A percentile compares a stretch with the other conserved stretches of the same genome.
Conservation (phyloP, 1,140 invertebrate species). For the Drosophila aff. region DNA sequence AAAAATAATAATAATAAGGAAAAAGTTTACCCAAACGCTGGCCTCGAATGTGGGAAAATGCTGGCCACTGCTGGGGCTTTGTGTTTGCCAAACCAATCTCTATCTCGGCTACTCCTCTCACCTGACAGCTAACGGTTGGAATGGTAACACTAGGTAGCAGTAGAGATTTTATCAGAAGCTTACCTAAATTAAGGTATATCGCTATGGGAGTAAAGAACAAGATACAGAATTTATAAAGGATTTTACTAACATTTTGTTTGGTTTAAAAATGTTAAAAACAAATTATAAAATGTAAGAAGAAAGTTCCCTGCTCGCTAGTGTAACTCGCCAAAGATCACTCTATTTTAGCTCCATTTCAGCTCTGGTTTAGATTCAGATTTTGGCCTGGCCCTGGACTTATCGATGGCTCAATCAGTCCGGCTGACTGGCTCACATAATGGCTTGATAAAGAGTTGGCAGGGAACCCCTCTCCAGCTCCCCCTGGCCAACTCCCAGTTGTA, state of each 20-base stretch:
- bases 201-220: neutral
- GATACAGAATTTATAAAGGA: neutral
- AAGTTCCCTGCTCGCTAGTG: neutral
- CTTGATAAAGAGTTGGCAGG: constrained; percentile 74
- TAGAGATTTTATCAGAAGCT: neutral
- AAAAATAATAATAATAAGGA: constrained; percentile 3
- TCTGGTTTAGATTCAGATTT: constrained; percentile 1
- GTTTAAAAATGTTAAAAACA: too few species aligned
- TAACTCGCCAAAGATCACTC: constrained; percentile 1
- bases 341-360: constrained; percentile 6
- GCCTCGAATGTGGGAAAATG: constrained; percentile 71
- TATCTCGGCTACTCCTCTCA: constrained; percentile 16
- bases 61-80: constrained; percentile 27
- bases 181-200: neutral
- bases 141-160: constrained; percentile 20
- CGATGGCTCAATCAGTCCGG: constrained; percentile 71
- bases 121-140: constrained; percentile 20
- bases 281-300: too few species aligned
- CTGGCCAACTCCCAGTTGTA: constrained; percentile 77
- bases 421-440: constrained; percentile 68
- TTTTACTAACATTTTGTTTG: too few species aligned
- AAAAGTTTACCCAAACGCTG: constrained; percentile 42
- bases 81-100: constrained; percentile 46
- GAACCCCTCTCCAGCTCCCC: neutral
- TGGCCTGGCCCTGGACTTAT: constrained; percentile 54